Evolutionary conservation across 1,140 invertebrate genomes (phyloP), one percentile per base, ranked within the genome.

Genomic region (Sycophila sp.): DNA sequence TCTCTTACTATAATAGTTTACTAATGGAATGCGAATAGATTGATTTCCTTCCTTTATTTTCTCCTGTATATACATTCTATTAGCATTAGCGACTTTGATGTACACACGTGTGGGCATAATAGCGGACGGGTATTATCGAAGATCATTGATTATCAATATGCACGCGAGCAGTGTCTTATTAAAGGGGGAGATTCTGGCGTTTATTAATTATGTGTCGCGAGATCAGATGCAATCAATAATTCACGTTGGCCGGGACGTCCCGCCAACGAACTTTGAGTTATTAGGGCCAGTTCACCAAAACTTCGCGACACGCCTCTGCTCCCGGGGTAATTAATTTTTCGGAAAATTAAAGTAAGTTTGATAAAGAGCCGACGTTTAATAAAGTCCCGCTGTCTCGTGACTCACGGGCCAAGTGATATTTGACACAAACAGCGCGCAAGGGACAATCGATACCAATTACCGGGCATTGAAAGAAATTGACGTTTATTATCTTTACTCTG

Each of bases 371-470:
- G 32, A 26, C 36, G 40, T 59, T 59, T 40, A 26, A 0, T 32
- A 26, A 22, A 17, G 17, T 58, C 49, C 2, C 36, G 19, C 34
- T n/a, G n/a, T n/a, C 42, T 22, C 19, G 19, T 22, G 32, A 55
- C n/a, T 22, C 38, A 53, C 42, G n/a, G n/a, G 34, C 32, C 13
- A 42, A 56, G 4, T 28, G 51, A 45, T 45, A 45, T 59, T 59
- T 19, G 22, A 38, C 22, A 26, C 19, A 19, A 58, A 47, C 38
- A 67, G 45, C n/a, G n/a, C n/a, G n/a, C n/a, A 28, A n/a, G 26
- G n/a, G 30, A 26, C 65, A 59, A 68, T 68, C 55, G 59, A 68
- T 68, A 68, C 28, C 55, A 68, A 59, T 68, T 34, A 68, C 40
- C 24, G 32, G 17, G 22, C 8, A 68, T 47, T 68, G 65, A 68